These are phyloP conservation scores for Xiphophorus hellerii DNA, from an alignment of 2,113 vertebrate genomes.

Conservation along the genomic window DNA sequence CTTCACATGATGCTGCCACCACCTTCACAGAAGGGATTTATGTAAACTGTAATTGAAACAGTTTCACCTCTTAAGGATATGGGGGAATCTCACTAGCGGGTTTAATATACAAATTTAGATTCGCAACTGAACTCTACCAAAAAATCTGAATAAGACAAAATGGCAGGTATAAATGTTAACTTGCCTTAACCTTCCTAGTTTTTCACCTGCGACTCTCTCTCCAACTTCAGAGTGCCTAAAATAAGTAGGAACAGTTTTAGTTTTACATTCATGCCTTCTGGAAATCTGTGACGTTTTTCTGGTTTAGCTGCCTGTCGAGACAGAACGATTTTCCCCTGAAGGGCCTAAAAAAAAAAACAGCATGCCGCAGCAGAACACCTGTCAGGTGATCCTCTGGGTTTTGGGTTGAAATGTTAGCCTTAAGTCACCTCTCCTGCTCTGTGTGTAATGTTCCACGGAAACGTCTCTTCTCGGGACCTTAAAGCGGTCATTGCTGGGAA, in stretches of 20 bases:
- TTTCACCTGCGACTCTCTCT: neutral
- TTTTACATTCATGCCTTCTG: neutral
- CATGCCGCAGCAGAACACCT: conserved; percentile 5
- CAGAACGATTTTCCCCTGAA: neutral
- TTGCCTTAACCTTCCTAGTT: neutral
- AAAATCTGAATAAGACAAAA: neutral
- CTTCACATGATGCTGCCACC: no score
- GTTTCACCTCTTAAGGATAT: no score
- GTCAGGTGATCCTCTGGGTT: conserved; percentile 1
- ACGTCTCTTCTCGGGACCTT: conserved; percentile 23
- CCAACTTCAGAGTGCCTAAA: neutral
- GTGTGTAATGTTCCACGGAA: conserved; percentile 35
- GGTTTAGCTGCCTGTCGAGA: neutral
- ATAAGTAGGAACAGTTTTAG: neutral
- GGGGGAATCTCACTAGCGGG: no score
- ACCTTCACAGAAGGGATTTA: no score
- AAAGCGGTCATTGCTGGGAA: conserved; percentile 34
- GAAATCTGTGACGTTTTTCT: neutral
- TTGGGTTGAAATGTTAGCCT: conserved; percentile 22
- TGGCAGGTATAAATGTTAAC: neutral
- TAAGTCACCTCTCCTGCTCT: conserved; percentile 5
- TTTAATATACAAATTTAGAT: no score
- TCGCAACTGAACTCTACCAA: no score
- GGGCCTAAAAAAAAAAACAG: neutral
- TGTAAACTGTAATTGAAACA: no score